Conservation (phyloP, 2,113 vertebrate genomes). For the Oryzias woworae region DNA sequence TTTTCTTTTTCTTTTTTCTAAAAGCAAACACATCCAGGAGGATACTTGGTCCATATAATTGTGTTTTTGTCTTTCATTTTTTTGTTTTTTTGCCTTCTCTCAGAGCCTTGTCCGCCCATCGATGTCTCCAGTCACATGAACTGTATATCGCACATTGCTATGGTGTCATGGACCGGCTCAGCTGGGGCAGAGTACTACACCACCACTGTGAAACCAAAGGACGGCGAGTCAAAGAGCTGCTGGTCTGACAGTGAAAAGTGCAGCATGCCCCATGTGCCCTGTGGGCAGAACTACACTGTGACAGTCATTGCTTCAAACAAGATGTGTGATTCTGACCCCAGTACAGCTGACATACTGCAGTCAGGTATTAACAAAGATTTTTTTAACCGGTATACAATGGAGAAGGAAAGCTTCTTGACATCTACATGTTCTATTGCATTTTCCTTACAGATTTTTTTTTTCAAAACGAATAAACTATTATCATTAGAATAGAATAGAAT, state of each 20-base stretch:
- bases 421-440: too few species aligned
- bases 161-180: slow-evolving; percentile 64
- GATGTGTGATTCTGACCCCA: slow-evolving; percentile 70
- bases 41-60: too few species aligned
- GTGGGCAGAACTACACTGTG: slow-evolving; percentile 69
- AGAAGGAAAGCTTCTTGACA: background rate
- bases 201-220: slow-evolving; percentile 38
- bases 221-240: slow-evolving; percentile 56
- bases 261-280: slow-evolving; percentile 61
- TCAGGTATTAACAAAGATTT: slow-evolving; percentile 60
- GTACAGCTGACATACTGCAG: slow-evolving; percentile 40
- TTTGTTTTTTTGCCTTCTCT: background rate
- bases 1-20: too few species aligned
- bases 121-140: slow-evolving; percentile 59
- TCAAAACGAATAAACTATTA: too few species aligned
- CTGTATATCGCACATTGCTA: slow-evolving; percentile 71
- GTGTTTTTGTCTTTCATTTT: background rate
- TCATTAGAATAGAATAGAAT: background rate
- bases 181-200: slow-evolving; percentile 63
- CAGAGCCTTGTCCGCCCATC: slow-evolving; percentile 72
- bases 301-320: slow-evolving; percentile 64
- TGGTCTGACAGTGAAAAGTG: slow-evolving; percentile 65
- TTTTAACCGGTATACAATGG: background rate
- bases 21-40: too few species aligned
- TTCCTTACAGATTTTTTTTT: too few species aligned